phyloP scores from a whole-genome alignment of 2,113 vertebrate species.

The Micromys minutus region DNA sequence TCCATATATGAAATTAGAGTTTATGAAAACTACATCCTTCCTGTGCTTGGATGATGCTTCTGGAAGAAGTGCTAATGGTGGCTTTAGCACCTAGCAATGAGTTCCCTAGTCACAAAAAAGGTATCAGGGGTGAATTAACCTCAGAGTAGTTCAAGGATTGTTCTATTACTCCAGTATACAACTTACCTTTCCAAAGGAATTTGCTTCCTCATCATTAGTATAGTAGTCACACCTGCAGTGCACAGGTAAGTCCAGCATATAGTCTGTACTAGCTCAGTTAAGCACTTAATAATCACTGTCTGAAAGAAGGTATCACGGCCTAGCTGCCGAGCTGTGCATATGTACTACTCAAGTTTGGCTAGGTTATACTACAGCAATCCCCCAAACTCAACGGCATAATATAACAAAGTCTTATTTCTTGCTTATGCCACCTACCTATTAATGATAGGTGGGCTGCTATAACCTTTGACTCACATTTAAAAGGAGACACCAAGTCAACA shows the following conservation, averaged over 20 bases:
- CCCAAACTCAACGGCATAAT: not conserved
- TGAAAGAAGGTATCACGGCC: not conserved
- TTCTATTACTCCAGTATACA: not conserved
- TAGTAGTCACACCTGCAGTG: not conserved
- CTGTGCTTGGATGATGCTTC: slow-evolving; percentile 43
- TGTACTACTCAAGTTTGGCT: not conserved
- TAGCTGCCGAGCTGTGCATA: not conserved
- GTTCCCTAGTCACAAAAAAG: slow-evolving; percentile 48
- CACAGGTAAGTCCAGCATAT: not conserved
- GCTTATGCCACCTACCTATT: not conserved
- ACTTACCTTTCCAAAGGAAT: slow-evolving; percentile 44
- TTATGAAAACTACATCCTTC: slow-evolving; percentile 64
- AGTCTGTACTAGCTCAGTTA: not conserved
- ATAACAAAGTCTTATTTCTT: not conserved
- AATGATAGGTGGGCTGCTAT: not conserved
- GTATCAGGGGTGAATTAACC: slow-evolving; percentile 20
- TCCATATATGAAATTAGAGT: slow-evolving; percentile 30
- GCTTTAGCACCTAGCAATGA: slow-evolving; percentile 49
- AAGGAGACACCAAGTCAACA: not conserved
- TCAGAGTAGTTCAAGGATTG: not conserved
- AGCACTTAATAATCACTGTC: not conserved
- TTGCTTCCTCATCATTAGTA: slow-evolving; percentile 14
- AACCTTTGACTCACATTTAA: not conserved
- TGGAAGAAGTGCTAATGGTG: slow-evolving; percentile 60
- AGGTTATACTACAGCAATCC: not conserved